phyloP scores from a whole-genome alignment of 2,797 vertebrate genomes.

The Margarornis squamiger region DNA sequence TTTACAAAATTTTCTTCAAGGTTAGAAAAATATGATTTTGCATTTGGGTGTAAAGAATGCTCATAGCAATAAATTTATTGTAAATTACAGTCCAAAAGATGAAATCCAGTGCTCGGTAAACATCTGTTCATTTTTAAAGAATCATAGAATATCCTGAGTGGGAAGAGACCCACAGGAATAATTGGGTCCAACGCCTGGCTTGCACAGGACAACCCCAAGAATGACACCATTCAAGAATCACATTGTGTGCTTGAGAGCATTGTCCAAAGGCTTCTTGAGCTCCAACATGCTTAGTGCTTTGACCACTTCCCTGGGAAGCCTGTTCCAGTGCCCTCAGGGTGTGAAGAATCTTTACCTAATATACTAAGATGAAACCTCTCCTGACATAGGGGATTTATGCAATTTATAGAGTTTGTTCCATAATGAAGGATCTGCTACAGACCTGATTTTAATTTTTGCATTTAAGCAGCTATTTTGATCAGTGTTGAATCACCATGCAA shows the following conservation, averaged over 20 bases:
- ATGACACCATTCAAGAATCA: not conserved
- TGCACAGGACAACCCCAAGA: not conserved
- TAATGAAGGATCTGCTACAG: not conserved
- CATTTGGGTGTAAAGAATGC: not conserved
- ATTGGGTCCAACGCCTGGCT: not conserved
- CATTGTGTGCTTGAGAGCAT: rapidly evolving
- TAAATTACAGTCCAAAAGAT: not conserved
- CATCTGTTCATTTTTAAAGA: not conserved
- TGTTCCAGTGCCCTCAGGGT: not conserved
- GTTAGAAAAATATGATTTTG: not conserved
- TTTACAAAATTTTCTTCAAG: not conserved
- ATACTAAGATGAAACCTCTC: not conserved
- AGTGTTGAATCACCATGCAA: not conserved
- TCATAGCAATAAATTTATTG: not conserved
- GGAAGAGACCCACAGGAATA: not conserved
- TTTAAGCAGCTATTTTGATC: not conserved
- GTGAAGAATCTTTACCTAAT: too few species aligned
- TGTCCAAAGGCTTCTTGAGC: not conserved
- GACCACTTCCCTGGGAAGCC: not conserved
- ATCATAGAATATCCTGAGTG: not conserved
- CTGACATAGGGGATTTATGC: not conserved
- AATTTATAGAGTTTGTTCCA: not conserved
- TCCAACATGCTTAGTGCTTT: not conserved
- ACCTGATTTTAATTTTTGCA: not conserved
- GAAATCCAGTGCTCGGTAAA: not conserved